Base-by-base conservation (phyloP, 1,140 invertebrate genomes). In the Heliconius nattereri region DNA sequence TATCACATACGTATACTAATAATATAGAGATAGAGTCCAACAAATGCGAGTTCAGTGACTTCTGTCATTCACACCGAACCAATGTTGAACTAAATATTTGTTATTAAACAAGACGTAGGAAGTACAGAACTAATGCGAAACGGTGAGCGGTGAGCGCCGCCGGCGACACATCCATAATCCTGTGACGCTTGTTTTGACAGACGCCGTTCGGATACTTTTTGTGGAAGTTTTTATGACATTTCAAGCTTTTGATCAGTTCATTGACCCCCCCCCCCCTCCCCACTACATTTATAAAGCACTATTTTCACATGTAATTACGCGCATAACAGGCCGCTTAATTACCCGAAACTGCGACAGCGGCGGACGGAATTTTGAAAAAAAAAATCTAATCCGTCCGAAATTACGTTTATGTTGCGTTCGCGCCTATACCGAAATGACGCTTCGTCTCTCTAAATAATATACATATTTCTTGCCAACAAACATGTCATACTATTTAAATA, bases 161-260 rank as follows among this genome's bases (percentile, higher is more conserved):
- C 49, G 85, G 90, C 88, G 87, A 91, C 88, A 91, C 91, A 93
- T 93, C 90, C 85, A 91, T 93, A 93, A 92, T 90, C 91, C 91
- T 82, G 91, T 91, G 91, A 91, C 91, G 91, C 86, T 82, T 90
- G 86, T 90, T 91, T 90, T 93, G 92, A 94, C 90, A 89, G 87
- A 90, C 85, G 79, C 83, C 83, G 78, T 85, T 85, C 81, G 81
- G 79, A 83, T 84, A 86, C 81, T 90, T 91, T 87, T 90, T 90
- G 77, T 85, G 23, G 79, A 84, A 73, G 83, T 91, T 92, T 87
- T 92, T 90, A 85, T 84, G 71, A 74, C 66, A 81, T 83, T 89
- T 91, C 90, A 35, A 35, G 32, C 32, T 35, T 35, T 35, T 7
- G 87, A 71, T 73, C 77, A 82, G 90, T 87, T 76, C 88, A 86